Base-by-base conservation (phyloP, 2,888 invertebrate genomes). In the Danaus chrysippus region DNA sequence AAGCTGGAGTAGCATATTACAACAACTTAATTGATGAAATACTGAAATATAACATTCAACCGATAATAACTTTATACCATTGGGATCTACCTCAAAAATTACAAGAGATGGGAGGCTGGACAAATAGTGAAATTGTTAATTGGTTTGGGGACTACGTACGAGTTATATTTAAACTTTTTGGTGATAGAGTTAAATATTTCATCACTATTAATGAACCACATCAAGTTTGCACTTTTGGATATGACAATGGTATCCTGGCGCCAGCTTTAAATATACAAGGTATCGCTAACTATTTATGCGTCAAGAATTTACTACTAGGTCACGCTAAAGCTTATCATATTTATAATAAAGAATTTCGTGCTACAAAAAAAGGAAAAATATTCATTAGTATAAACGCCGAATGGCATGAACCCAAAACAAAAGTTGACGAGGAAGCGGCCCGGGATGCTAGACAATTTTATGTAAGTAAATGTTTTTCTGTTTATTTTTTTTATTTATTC, bases 181-280 rank as follows among this genome's bases (percentile, higher is more conserved):
- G 92, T 0, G 92, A 92, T 71, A 89, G 93, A 34, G 93, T 94
- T 1, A 92, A 91, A 76, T 78, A 87, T 53, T 95, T 95, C 94
- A 89, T 94, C 0, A 95, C 95, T 0, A 90, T 95, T 61, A 95
- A 95, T 75, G 95, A 95, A 71, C 94, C 95, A 0, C 75, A 77
- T 42, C 65, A 82, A 3, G 68, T 86, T 9, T 91, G 91, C 65
- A 78, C 82, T 10, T 57, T 62, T 0, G 80, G 82, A 0, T 92
- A 91, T 66, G 86, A 83, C 15, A 75, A 79, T 0, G 84, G 81
- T 2, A 73, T 74, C 12, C 70, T 88, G 67, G 91, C 92, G 0
- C 75, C 87, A 72, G 71, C 63, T 0, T 0, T 73, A 0, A 3
- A 54, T 0, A 73, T 73, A 34, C 84, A 90, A 0, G 92, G 92